Evolutionary conservation across 1,140 invertebrate species (phyloP), one percentile per base, ranked within the genome.

Genomic region (Dolichoris vasculosae): DNA sequence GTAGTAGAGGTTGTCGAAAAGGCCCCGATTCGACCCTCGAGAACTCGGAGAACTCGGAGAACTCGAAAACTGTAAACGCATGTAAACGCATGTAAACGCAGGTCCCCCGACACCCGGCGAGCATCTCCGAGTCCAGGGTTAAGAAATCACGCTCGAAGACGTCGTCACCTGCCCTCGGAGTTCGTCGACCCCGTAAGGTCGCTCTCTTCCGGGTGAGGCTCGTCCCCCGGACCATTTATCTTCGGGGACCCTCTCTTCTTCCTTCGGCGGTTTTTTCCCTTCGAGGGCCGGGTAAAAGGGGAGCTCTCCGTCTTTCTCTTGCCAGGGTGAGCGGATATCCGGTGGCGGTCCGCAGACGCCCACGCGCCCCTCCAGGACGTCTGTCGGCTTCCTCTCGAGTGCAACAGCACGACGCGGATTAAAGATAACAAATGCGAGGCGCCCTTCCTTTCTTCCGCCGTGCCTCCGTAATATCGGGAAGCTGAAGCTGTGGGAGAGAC

Each of bases 271-370:
- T 30, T 38, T 77, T 55, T 59, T 23, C 69, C 77, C 38, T 67
- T 67, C 69, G 78, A 75, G 73, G 46, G 73, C 40, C 40, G 79
- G 63, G 23, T 6, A 38, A 71, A 55, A 69, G 64, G 9, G 55
- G 48, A 17, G 6, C 48, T 51, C 48, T 51, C 48, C 11, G 11
- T n/a, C n/a, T n/a, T n/a, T n/a, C n/a, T n/a, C n/a, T 55, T 48
- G 67, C 59, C 76, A 69, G 85, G 87, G 84, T 86, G 71, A 87
- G 71, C 87, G 87, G 87, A 87, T 87, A 87, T 87, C 87, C 87
- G 87, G 87, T 83, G 81, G 73, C 76, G 48, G 80, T 40, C 40
- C 51, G 71, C 69, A 40, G 77, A 40, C 51, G 75, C 78, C 55
- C 80, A 38, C 64, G 82, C 30, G 63, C 35, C 77, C 75, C 43